Evolutionary conservation across 2,797 vertebrate species (phyloP), one percentile per base, ranked within the genome.

Genomic region (Emydoidea blandingii): DNA sequence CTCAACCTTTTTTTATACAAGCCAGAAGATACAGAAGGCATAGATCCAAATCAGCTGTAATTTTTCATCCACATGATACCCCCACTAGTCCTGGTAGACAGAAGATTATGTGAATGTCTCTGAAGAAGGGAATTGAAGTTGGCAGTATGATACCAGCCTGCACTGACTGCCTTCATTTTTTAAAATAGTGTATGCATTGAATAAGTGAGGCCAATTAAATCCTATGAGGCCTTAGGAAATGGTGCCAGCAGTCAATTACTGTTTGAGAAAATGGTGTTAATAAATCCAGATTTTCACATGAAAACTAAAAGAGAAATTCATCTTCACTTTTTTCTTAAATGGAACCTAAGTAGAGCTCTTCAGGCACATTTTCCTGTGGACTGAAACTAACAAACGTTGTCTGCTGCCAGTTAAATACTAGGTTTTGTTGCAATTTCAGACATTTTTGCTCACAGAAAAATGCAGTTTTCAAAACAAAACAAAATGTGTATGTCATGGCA

Each of bases 121-220:
- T 89, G 34, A 80, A 79, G 41, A 90, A 81, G 18, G 52, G 53
- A 87, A 50, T 12, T 89, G 76, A 93, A 68, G 4, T 25, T 94
- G 11, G 57, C n/a, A 23, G 49, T 81, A 89, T 78, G 78, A 27
- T 41, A 25, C 1, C 14, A 90, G 21, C n/a, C 93, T 53, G 41
- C 15, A 79, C 16, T 89, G 54, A 78, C 10, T 89, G 41, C 4
- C n/a, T 14, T 34, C 23, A 47, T 87, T 94, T 62, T 85, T 82
- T 91, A 54, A 78, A 81, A 15, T 4, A 49, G 11, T 81, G 25
- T 85, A 89, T 91, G 74, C 59, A 87, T 90, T 90, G 91, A 94
- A 95, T 72, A 88, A 92, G 49, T 62, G 62, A 96, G 79, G 83
- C n/a, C 16, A 95, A 87, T 84, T 84, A 90, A 93, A 93, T n/a